Conservation (phyloP, 1,140 invertebrate species). For the Luehdorfia chinensis region DNA sequence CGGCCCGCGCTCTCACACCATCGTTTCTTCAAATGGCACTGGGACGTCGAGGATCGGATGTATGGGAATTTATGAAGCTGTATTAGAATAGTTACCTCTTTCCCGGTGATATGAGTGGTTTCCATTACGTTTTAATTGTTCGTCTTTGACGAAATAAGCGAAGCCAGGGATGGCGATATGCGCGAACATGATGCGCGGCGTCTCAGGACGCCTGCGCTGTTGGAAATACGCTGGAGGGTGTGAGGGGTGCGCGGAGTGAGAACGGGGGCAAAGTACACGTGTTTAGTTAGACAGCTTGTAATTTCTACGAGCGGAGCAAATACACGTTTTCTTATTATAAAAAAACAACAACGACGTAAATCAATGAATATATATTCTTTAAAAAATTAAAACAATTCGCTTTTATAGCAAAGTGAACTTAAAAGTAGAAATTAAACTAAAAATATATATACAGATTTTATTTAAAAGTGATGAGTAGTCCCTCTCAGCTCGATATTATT, state of each 20-base stretch:
- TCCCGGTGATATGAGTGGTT: constrained; percentile 29
- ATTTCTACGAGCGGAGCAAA: too few species aligned
- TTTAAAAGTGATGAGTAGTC: too few species aligned
- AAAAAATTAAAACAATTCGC: too few species aligned
- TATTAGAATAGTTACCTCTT: constrained; percentile 49
- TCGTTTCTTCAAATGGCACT: constrained; percentile 23
- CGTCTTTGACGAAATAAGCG: constrained; percentile 51
- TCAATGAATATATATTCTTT: too few species aligned
- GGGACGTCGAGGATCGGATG: constrained; percentile 6
- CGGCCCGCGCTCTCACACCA: constrained; percentile 65
- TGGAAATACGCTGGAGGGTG: constrained; percentile 15
- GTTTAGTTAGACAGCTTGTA: not conserved
- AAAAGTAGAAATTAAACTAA: constrained; percentile 31
- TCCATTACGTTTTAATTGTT: constrained; percentile 56
- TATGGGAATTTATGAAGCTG: constrained; percentile 6
- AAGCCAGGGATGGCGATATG: constrained; percentile 38
- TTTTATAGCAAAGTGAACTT: too few species aligned
- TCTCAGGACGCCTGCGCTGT: constrained; percentile 29
- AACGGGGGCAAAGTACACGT: not conserved
- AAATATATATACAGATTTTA: too few species aligned
- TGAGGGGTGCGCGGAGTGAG: constrained; percentile 23
- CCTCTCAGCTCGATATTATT: too few species aligned
- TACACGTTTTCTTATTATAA: too few species aligned
- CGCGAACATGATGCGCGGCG: constrained; percentile 48
- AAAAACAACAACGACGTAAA: too few species aligned